Evolutionary conservation across 64 coral and sea anemone species (phyloP).

Genomic region (Pocillopora damicornis): DNA sequence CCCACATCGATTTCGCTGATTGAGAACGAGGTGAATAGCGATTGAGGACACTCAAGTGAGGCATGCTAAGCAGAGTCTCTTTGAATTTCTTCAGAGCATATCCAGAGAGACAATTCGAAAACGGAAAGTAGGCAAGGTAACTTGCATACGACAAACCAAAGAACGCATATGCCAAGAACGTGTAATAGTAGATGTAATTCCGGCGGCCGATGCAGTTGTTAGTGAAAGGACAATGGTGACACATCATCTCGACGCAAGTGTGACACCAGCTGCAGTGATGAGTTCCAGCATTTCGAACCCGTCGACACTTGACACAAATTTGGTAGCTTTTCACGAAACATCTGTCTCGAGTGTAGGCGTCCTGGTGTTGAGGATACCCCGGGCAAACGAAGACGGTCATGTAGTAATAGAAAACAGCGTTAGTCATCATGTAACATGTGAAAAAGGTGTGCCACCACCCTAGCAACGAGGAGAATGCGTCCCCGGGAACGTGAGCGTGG

Average conservation of each 20-base stretch:
- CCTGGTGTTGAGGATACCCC: conserved; percentile 79
- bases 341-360: conserved; percentile 63
- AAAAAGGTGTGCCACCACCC: conserved; percentile 73
- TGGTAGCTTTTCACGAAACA: conserved; percentile 78
- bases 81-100: conserved; percentile 36
- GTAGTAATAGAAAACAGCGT: conserved; percentile 65
- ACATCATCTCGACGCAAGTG: conserved; percentile 95
- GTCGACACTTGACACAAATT: conserved; percentile 75
- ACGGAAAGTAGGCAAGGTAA: conserved; percentile 82
- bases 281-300: conserved; percentile 77
- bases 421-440: conserved; percentile 50
- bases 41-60: conserved; percentile 34
- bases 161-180: conserved; percentile 68
- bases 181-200: conserved; percentile 88
- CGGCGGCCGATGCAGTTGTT: conserved; percentile 94
- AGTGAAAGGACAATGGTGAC: conserved; percentile 97
- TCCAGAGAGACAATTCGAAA: conserved; percentile 56
- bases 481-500: conserved; percentile 46
- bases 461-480: conserved; percentile 61
- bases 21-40: background rate
- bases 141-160: conserved; percentile 78
- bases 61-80: conserved; percentile 17
- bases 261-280: conserved; percentile 93
- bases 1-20: conserved; percentile 3
- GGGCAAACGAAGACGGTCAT: conserved; percentile 61